phyloP scores from a whole-genome alignment of 1,140 invertebrate species.

The Drosophila ambigua region DNA sequence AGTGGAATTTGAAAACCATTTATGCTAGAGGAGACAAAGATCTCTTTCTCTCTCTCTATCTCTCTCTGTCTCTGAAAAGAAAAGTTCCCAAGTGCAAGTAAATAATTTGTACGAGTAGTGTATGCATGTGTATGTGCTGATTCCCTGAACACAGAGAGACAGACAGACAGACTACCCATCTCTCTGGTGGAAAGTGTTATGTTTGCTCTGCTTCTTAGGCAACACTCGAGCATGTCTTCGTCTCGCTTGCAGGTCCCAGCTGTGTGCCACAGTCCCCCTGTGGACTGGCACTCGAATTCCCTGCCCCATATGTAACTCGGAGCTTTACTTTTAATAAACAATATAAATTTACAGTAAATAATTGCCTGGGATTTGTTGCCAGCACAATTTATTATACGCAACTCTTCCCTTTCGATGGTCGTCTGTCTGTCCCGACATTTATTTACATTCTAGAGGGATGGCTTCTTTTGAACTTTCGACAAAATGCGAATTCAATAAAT shows the following conservation, averaged over 20 bases:
- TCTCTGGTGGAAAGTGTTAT: constrained; percentile 66
- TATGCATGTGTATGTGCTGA: constrained; percentile 34
- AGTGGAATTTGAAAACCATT: constrained; percentile 70
- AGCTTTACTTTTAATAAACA: constrained; percentile 75
- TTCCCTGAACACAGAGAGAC: constrained; percentile 1
- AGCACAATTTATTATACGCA: constrained; percentile 49
- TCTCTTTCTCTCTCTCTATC: constrained; percentile 12
- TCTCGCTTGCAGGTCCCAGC: constrained; percentile 35
- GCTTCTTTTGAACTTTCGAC: constrained; percentile 12
- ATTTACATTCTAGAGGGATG: constrained; percentile 35
- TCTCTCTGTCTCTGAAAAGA: neutral
- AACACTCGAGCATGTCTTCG: constrained; percentile 46
- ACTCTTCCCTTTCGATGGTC: neutral
- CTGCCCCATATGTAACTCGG: too few species aligned
- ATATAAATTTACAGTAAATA: constrained; percentile 79
- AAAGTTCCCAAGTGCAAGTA: constrained; percentile 1
- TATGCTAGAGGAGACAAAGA: constrained; percentile 21
- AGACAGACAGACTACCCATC: neutral
- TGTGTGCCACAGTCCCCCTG: constrained; percentile 14
- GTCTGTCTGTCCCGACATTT: constrained; percentile 11
- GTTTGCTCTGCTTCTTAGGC: constrained; percentile 67
- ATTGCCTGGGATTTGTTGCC: constrained; percentile 66
- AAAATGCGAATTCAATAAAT: constrained; percentile 48
- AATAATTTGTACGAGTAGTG: constrained; percentile 18
- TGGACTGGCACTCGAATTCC: too few species aligned